Percentiles rank a stretch among this genome's conserved stretches.
Evolutionary conservation across 1,140 invertebrate species (phyloP).

Genomic region (Ceratosolen fusciceps): DNA sequence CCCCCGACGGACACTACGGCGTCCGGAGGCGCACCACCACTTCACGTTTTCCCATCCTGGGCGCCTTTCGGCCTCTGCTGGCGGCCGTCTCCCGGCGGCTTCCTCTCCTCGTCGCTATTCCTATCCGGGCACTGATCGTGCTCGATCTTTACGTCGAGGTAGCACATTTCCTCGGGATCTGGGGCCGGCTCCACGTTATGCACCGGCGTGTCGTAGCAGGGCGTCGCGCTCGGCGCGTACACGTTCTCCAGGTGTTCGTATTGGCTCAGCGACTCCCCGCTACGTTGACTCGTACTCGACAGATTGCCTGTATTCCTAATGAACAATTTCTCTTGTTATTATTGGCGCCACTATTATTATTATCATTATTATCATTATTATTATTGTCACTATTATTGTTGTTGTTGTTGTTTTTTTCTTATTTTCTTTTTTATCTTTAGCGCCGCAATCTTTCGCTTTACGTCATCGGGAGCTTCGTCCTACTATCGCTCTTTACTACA

Average conservation of each 20-base stretch:
- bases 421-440: too few species aligned
- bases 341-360: too few species aligned
- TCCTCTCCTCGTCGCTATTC: conserved; percentile 19
- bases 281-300: conserved; percentile 62
- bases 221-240: conserved; percentile 73
- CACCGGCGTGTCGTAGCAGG: conserved; percentile 71
- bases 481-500: too few species aligned
- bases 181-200: conserved; percentile 56
- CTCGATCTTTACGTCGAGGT: conserved; percentile 57
- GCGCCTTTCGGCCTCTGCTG: conserved; percentile 19
- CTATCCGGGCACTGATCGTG: conserved; percentile 35
- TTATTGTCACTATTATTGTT: too few species aligned
- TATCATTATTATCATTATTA: too few species aligned
- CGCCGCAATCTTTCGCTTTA: too few species aligned
- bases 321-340: too few species aligned
- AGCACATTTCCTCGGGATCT: conserved; percentile 60
- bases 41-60: conserved; percentile 34
- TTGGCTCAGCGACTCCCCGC: conserved; percentile 62
- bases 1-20: neutral
- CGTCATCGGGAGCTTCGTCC: too few species aligned
- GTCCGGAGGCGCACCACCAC: neutral
- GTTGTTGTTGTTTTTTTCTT: too few species aligned
- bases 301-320: conserved; percentile 51
- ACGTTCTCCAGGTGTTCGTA: conserved; percentile 73
- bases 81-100: neutral